phyloP scores from a whole-genome alignment of 1,140 invertebrate genomes.

The Lepidostoma basale region DNA sequence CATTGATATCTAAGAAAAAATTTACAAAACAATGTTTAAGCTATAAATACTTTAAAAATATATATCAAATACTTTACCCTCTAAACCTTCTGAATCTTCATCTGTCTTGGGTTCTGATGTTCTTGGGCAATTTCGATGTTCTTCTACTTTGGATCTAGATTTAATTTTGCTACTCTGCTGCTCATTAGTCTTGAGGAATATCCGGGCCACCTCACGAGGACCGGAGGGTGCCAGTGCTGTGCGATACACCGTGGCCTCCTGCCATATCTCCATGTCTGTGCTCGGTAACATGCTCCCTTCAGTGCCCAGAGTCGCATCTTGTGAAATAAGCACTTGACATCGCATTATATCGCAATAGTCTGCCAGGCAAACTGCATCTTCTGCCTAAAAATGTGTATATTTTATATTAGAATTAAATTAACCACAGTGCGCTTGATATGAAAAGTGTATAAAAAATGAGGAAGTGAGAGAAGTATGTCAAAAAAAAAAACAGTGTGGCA shows the following conservation, averaged over 20 bases:
- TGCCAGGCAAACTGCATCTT: constrained; percentile 88
- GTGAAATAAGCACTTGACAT: constrained; percentile 83
- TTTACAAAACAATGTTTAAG: not conserved
- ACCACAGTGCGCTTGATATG: no score
- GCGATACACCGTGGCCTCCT: constrained; percentile 69
- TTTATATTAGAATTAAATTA: no score
- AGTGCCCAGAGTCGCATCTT: constrained; percentile 67
- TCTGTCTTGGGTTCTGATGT: constrained; percentile 34
- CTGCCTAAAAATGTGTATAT: constrained; percentile 75
- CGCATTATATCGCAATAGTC: constrained; percentile 96
- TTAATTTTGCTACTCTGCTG: constrained; percentile 38
- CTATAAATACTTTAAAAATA: no score
- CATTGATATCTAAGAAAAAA: not conserved
- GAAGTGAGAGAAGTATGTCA: no score
- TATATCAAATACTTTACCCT: no score
- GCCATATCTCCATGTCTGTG: constrained; percentile 79
- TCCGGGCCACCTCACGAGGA: constrained; percentile 51
- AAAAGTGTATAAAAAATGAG: no score
- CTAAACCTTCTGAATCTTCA: constrained; percentile 22
- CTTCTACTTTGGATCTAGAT: constrained; percentile 29
- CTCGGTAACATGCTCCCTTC: constrained; percentile 65
- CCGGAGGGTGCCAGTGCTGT: constrained; percentile 69
- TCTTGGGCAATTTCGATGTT: constrained; percentile 44
- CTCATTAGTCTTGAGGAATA: constrained; percentile 43
- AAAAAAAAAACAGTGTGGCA: no score